Evolutionary conservation across 2,888 invertebrate species (phyloP).

Genomic region (Caenorhabditis doughertyi): DNA sequence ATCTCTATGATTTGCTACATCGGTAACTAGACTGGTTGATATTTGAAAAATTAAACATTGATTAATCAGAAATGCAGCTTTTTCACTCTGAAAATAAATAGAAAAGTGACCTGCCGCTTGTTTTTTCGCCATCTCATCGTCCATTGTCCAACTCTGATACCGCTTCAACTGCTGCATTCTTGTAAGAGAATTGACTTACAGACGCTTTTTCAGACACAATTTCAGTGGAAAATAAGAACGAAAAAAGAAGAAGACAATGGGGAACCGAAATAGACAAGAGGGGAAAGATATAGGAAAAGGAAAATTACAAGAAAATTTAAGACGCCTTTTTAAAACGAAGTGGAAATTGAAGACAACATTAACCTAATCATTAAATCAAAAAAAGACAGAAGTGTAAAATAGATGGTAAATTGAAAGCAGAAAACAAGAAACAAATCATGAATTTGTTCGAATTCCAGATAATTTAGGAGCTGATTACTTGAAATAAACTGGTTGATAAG

Average conservation of each 20-base stretch:
- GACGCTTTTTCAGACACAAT: constrained; percentile 27
- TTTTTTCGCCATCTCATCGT: background rate
- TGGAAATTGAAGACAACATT: background rate
- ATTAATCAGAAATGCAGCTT: background rate
- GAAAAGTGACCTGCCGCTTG: constrained; percentile 24
- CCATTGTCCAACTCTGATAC: background rate
- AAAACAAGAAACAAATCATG: constrained; percentile 9
- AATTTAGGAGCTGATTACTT: constrained; percentile 12
- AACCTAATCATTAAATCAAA: constrained; percentile 18
- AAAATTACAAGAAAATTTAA: constrained; percentile 8
- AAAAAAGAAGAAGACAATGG: constrained; percentile 14
- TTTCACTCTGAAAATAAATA: constrained; percentile 6
- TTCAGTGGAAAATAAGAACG: constrained; percentile 23
- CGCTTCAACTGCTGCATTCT: constrained; percentile 10
- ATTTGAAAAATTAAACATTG: too few species aligned
- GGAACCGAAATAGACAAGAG: background rate
- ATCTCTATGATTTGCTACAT: too few species aligned
- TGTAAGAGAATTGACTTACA: constrained; percentile 21
- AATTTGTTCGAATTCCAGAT: background rate
- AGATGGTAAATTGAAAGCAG: background rate
- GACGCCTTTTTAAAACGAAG: background rate
- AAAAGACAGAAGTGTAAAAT: background rate
- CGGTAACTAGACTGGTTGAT: too few species aligned
- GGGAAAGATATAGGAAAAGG: background rate
- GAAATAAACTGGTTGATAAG: constrained; percentile 24